These are phyloP conservation scores for Sporophila hypoxantha DNA, from an alignment of 2,113 vertebrate genomes.

Conservation along the genomic window DNA sequence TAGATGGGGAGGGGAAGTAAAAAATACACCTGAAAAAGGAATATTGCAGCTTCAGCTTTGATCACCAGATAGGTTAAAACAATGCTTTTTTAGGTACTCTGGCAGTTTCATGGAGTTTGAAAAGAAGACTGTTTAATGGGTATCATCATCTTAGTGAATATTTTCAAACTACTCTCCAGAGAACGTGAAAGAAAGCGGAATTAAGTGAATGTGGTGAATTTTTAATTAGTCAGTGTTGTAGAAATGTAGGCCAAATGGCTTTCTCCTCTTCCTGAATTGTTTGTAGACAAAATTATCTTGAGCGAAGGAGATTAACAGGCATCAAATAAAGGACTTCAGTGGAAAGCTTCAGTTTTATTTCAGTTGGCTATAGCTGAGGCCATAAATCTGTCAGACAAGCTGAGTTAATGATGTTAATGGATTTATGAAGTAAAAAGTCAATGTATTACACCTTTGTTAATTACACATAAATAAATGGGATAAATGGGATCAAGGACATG, in stretches of 20 bases:
- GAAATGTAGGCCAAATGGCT: not conserved
- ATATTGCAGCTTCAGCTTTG: not conserved
- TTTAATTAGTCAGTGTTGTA: not conserved
- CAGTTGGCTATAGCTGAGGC: not conserved
- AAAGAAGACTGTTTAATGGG: not conserved
- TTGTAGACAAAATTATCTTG: not conserved
- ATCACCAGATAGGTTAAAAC: not conserved
- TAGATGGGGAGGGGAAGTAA: not conserved
- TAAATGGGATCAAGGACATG: not conserved
- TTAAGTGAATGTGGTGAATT: conserved; percentile 15
- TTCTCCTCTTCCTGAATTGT: not conserved
- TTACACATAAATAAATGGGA: not conserved
- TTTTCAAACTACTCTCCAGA: not conserved
- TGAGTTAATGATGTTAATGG: not conserved
- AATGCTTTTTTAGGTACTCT: not conserved
- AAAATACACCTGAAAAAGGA: no score
- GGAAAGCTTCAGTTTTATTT: not conserved
- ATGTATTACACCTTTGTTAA: not conserved
- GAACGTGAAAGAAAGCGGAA: not conserved
- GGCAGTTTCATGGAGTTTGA: not conserved
- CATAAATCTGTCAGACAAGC: not conserved
- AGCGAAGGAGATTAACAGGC: not conserved
- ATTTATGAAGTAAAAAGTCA: not conserved
- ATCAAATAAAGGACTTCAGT: not conserved
- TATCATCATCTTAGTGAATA: not conserved